Conservation (phyloP, 2,888 invertebrate genomes). For the Patella depressa region DNA sequence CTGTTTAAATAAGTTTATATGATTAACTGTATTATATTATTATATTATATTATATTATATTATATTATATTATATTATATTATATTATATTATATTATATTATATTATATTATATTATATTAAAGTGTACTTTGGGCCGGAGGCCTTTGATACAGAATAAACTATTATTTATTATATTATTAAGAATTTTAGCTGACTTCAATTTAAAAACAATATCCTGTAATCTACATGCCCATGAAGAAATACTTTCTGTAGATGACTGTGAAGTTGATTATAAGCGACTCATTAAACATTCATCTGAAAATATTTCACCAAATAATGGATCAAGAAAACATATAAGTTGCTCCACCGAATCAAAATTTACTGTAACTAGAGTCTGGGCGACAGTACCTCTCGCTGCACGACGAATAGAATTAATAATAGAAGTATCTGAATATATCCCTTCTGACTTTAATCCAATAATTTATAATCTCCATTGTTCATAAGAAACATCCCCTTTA, state of each 20-base stretch:
- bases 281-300: not conserved
- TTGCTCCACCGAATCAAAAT: not conserved
- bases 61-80: no score
- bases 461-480: not conserved
- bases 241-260: not conserved
- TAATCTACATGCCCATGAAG: slow-evolving; percentile 3
- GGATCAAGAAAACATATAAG: not conserved
- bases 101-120: no score
- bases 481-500: slow-evolving; percentile 7
- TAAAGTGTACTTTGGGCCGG: no score
- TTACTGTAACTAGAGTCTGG: not conserved
- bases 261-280: not conserved
- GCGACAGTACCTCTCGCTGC: not conserved
- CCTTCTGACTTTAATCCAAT: not conserved
- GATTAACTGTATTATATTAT: no score
- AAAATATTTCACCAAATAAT: not conserved
- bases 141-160: no score
- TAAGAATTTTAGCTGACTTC: no score
- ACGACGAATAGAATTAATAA: not conserved
- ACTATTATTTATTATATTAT: no score
- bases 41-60: no score
- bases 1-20: no score
- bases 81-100: no score
- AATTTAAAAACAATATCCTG: not conserved
- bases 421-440: not conserved